Percentiles rank a stretch among this genome's conserved stretches.
phyloP scores from a whole-genome alignment of 2,797 vertebrate species.

The Schizopygopsis malacanthus region DNA sequence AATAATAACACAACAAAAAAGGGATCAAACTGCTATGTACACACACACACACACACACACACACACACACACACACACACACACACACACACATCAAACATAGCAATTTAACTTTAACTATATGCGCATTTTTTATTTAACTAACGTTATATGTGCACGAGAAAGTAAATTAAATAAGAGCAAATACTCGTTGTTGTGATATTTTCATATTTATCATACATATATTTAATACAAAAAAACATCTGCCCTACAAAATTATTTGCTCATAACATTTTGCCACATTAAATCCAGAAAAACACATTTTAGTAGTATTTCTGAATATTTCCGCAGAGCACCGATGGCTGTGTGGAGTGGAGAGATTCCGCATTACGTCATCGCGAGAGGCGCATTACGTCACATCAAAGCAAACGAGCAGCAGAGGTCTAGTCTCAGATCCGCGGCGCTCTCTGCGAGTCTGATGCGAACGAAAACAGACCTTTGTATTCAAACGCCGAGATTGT shows the following conservation, averaged over 20 bases:
- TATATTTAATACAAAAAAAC: neutral
- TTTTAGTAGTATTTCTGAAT: neutral
- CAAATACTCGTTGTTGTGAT: neutral
- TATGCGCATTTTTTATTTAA: too few relatives aligned
- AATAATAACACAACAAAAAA: neutral
- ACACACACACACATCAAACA: too few relatives aligned
- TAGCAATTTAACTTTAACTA: neutral
- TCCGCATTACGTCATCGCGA: constrained; percentile 83
- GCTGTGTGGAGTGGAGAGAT: constrained; percentile 67
- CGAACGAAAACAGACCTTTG: neutral
- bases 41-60: neutral
- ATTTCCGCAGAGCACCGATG: neutral
- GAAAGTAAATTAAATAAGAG: neutral
- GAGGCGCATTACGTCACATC: constrained; percentile 71
- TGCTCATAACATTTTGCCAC: neutral
- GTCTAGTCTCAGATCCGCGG: neutral
- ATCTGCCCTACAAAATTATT: neutral
- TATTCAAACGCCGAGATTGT: neutral
- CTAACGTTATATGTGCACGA: too few relatives aligned
- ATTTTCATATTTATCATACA: neutral
- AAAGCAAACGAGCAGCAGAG: constrained; percentile 27
- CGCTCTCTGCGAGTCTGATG: neutral
- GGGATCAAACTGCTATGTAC: neutral
- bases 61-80: too few relatives aligned
- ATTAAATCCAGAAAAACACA: neutral